Evolutionary conservation across 2,113 vertebrate species (phyloP), one percentile per base, ranked within the genome.

Genomic region (Psophia crepitans): DNA sequence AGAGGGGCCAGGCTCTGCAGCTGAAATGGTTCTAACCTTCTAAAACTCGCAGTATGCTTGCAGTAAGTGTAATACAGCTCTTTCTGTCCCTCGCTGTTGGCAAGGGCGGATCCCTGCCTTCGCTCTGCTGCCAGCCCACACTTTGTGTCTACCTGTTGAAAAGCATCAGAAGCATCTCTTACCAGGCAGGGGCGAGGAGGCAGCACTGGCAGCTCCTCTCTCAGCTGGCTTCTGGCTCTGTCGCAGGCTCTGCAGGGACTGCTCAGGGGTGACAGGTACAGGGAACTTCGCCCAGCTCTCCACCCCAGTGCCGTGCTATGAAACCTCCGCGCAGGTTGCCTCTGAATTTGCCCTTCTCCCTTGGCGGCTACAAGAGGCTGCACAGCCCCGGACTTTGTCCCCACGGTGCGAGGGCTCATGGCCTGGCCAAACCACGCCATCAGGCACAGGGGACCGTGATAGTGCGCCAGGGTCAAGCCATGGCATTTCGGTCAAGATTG

Each of bases 361-460:
- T 69, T 13, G 24, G 58, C 3, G 1, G 41, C 63, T 24, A 3
- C 6, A 32, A 51, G 39, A 80, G 16, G 16, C 5, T 54, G 35
- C 35, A 23, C 2, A 30, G 63, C 58, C 56, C 32, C 81, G 69
- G 46, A 96, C 89, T 94, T 92, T 51, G 73, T 6, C 4, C 23
- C 14, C 1, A 0, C 12, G 33, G 12, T 49, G 23, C 12, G 28
- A 18, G 8, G 60, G 33, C 22, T 85, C 15, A 4, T 2, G 23
- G 48, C 14, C 44, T 4, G 0, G n/a, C 19, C 7, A 6, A 71
- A 71, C 12, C 0, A 0, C 0, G 1, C 24, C 2, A 0, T 7
- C 9, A 19, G 27, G 43, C 61, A 64, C 20, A 15, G 57, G 46
- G 21, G 21, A 32, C 32, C 2, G 4, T 0, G 1, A n/a, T 26